A percentile compares a stretch with the other conserved stretches of the same genome.
Evolutionary conservation across 2,797 vertebrate genomes (phyloP).

Genomic region (Alauda arvensis): DNA sequence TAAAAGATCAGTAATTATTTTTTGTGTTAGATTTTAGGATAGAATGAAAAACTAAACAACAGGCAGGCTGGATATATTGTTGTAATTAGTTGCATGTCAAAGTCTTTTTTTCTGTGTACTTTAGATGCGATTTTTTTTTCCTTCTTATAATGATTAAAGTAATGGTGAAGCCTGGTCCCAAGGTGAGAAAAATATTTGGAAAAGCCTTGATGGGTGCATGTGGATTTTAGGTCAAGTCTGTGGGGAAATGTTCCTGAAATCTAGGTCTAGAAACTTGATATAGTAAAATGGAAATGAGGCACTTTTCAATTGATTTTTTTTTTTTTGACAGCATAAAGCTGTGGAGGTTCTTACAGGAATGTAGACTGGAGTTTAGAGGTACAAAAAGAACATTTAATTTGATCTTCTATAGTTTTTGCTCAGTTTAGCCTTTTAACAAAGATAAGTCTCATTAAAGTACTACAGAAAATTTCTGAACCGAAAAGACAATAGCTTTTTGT

Average conservation of each 20-base stretch:
- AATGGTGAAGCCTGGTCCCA: not conserved
- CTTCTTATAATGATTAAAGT: not conserved
- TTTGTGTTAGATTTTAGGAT: not conserved
- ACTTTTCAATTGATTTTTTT: not conserved
- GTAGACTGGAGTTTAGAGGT: not conserved
- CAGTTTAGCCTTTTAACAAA: not conserved
- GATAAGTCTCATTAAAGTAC: not conserved
- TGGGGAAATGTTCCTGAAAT: not conserved
- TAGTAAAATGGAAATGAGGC: not conserved
- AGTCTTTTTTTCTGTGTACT: not conserved
- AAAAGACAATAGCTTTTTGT: not conserved
- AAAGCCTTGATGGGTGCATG: not conserved
- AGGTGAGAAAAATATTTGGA: not conserved
- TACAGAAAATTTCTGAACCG: not conserved
- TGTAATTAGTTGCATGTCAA: not conserved
- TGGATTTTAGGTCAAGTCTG: constrained; percentile 2
- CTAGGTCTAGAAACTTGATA: not conserved
- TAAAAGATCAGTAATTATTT: not conserved
- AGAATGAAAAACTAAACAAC: not conserved
- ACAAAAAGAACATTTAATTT: not conserved
- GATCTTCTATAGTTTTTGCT: not conserved
- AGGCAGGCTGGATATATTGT: not conserved
- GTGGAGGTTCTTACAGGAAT: not conserved
- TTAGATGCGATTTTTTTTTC: not conserved
- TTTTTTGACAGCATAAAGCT: not conserved